Evolutionary conservation across 2,797 vertebrate species (phyloP).

Genomic region (Kryptopterus vitreolus): DNA sequence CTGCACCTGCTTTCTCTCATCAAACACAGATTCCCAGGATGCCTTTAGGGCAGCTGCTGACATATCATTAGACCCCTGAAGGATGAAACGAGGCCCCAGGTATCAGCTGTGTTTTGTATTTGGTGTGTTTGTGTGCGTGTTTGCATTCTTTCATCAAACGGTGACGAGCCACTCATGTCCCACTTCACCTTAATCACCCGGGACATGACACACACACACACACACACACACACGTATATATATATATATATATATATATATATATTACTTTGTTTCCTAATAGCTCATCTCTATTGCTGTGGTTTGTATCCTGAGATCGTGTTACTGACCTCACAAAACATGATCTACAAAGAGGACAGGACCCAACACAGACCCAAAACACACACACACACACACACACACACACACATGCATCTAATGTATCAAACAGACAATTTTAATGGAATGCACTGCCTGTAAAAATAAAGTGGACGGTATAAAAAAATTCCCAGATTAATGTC

Average conservation of each 20-base stretch:
- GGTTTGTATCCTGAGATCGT: conserved; percentile 58
- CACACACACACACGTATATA: too few relatives aligned
- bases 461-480: too few relatives aligned
- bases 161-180: conserved; percentile 58
- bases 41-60: conserved; percentile 78
- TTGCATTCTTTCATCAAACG: conserved; percentile 65
- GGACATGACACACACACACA: too few relatives aligned
- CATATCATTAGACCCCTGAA: conserved; percentile 56
- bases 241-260: too few relatives aligned
- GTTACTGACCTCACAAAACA: conserved; percentile 64
- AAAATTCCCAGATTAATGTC: too few relatives aligned
- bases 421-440: too few relatives aligned
- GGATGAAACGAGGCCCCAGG: conserved; percentile 25
- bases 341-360: conserved; percentile 52
- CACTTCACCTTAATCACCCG: conserved; percentile 67
- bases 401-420: too few relatives aligned
- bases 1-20: conserved; percentile 78
- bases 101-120: conserved; percentile 43
- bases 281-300: conserved; percentile 42
- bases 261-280: conserved; percentile 60
- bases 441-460: too few relatives aligned
- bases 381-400: too few relatives aligned
- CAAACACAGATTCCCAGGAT: conserved; percentile 74
- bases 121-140: conserved; percentile 26
- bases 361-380: conserved; percentile 26